phyloP scores from a whole-genome alignment of 2,797 vertebrate genomes.

The Enteromius anoplus region DNA sequence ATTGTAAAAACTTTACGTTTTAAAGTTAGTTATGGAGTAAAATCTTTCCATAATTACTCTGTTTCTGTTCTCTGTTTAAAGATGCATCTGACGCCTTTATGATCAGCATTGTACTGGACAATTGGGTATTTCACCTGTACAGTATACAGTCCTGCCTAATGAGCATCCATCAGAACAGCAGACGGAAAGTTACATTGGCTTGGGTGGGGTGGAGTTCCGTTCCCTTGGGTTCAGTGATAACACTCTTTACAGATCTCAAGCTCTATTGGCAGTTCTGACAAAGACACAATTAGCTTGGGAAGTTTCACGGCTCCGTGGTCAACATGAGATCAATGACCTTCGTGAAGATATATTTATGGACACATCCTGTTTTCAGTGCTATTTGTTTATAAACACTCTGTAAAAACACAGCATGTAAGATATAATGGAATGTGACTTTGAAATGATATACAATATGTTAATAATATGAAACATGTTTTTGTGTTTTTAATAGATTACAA shows the following conservation, averaged over 20 bases:
- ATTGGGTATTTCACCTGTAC: slow-evolving; percentile 48
- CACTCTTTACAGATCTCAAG: slow-evolving; percentile 61
- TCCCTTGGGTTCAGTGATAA: slow-evolving; percentile 63
- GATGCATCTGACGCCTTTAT: neutral
- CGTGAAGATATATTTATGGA: slow-evolving; percentile 41
- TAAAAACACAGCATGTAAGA: neutral
- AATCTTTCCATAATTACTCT: neutral
- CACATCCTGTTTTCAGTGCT: neutral
- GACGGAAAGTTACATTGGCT: slow-evolving; percentile 38
- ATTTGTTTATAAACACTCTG: neutral
- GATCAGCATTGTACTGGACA: neutral
- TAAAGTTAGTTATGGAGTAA: neutral
- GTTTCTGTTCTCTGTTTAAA: neutral
- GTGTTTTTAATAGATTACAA: neutral
- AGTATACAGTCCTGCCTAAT: slow-evolving; percentile 57
- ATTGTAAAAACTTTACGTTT: neutral
- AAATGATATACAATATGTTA: neutral
- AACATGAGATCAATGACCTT: slow-evolving; percentile 67
- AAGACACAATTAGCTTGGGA: slow-evolving; percentile 71
- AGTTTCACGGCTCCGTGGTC: slow-evolving; percentile 59
- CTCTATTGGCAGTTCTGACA: slow-evolving; percentile 69
- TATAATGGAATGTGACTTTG: neutral
- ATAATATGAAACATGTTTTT: neutral
- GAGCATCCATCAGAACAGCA: slow-evolving; percentile 73
- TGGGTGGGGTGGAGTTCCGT: slow-evolving; percentile 62